Evolutionary conservation across 1,140 invertebrate species (phyloP).

Genomic region (Eubasilissa regina): DNA sequence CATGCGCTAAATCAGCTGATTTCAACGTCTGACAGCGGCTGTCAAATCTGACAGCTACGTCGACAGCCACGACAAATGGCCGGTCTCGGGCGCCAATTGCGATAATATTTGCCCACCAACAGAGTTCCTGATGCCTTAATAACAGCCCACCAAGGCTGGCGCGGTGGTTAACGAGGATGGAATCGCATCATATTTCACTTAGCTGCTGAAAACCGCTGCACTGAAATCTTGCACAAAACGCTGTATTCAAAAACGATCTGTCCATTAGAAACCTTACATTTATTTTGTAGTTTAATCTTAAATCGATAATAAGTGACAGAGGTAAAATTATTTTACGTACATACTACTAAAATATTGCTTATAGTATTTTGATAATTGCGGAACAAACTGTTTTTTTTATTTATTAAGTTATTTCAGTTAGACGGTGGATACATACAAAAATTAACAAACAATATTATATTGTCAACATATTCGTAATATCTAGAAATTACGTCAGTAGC

Average conservation of each 20-base stretch:
- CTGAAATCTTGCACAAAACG: no score
- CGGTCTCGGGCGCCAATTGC: conserved; percentile 11
- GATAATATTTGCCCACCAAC: conserved; percentile 26
- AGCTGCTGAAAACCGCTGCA: not conserved
- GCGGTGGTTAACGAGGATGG: not conserved
- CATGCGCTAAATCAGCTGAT: conserved; percentile 16
- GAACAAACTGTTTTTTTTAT: no score
- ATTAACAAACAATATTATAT: no score
- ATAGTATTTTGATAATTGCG: no score
- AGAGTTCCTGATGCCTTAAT: conserved; percentile 7
- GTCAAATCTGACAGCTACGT: conserved; percentile 24
- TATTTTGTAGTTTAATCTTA: not conserved
- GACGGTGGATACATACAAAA: no score
- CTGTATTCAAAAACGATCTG: not conserved
- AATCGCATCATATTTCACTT: conserved; percentile 8
- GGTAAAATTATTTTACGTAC: no score
- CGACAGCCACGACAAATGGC: conserved; percentile 13
- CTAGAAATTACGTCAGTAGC: no score
- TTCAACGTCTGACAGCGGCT: conserved; percentile 15
- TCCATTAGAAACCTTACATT: not conserved
- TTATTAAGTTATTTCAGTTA: no score
- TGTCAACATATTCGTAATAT: no score
- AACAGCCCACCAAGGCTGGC: conserved; percentile 3
- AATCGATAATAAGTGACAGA: no score
- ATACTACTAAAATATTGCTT: no score